These are phyloP conservation scores for Achatina immaculata DNA, from an alignment of 1,140 invertebrate genomes.

Conservation along the genomic window DNA sequence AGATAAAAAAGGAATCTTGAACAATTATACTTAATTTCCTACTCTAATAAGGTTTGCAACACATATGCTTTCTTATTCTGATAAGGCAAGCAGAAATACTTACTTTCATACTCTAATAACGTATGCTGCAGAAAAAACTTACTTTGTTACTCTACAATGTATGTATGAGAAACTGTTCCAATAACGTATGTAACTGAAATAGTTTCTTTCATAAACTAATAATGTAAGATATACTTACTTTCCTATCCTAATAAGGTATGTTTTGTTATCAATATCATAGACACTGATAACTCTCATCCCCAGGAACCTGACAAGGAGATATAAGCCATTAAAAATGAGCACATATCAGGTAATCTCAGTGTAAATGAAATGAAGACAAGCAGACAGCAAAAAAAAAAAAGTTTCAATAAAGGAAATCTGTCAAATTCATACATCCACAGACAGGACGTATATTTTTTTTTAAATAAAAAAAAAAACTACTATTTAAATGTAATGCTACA, in stretches of 20 bases:
- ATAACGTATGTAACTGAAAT: no score
- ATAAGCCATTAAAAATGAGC: not conserved
- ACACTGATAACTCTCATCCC: constrained; percentile 96
- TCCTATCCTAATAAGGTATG: constrained; percentile 90
- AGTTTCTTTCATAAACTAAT: no score
- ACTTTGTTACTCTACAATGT: no score
- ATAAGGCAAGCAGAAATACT: no score
- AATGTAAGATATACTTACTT: constrained; percentile 67
- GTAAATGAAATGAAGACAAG: not conserved
- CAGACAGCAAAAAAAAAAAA: not conserved
- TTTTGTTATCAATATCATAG: constrained; percentile 97
- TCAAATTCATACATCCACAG: not conserved
- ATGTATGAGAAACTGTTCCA: no score
- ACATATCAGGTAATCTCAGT: not conserved
- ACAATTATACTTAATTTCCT: no score
- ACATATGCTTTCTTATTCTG: no score
- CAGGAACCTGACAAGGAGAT: constrained; percentile 77
- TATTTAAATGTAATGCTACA: constrained; percentile 11
- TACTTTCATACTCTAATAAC: no score
- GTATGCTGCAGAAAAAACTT: no score
- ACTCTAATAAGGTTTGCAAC: no score
- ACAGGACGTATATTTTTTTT: not conserved
- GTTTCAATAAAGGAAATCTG: not conserved
- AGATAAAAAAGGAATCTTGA: no score
- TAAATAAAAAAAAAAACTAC: not conserved